These are phyloP conservation scores for Thalassaphorura encarpata DNA, from an alignment of 1,140 invertebrate species.

Conservation along the genomic window DNA sequence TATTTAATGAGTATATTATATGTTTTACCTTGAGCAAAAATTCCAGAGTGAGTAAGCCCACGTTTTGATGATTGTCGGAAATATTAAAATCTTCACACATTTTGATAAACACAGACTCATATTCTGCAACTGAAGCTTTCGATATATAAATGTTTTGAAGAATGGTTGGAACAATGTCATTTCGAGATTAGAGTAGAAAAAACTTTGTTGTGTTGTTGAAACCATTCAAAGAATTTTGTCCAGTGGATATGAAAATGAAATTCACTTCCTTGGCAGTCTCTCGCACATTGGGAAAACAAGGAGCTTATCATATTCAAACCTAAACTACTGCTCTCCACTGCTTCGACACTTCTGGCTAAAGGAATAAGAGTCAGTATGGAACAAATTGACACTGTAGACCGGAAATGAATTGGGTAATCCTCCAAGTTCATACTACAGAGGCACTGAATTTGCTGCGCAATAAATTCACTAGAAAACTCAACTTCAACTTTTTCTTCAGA, in stretches of 20 bases:
- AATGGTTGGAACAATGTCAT: background rate
- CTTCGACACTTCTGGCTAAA: background rate
- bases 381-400: background rate
- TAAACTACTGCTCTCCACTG: background rate
- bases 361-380: background rate
- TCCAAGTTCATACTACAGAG: conserved; percentile 1
- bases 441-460: conserved; percentile 1
- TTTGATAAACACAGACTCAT: conserved; percentile 3
- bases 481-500: background rate
- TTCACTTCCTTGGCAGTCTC: conserved; percentile 14
- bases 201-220: conserved; percentile 4
- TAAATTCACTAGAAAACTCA: conserved; percentile 11
- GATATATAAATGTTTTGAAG: conserved; percentile 24
- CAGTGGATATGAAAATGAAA: conserved; percentile 20
- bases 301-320: background rate
- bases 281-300: conserved; percentile 11
- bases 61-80: background rate
- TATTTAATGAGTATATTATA: too few species aligned
- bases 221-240: conserved; percentile 14
- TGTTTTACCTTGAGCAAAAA: conserved; percentile 12
- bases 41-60: conserved; percentile 5
- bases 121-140: conserved; percentile 10
- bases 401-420: background rate
- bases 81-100: conserved; percentile 9
- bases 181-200: background rate